Evolutionary conservation across 2,797 vertebrate genomes (phyloP), one percentile per base, ranked within the genome.

Genomic region (Eutrigla gurnardus): DNA sequence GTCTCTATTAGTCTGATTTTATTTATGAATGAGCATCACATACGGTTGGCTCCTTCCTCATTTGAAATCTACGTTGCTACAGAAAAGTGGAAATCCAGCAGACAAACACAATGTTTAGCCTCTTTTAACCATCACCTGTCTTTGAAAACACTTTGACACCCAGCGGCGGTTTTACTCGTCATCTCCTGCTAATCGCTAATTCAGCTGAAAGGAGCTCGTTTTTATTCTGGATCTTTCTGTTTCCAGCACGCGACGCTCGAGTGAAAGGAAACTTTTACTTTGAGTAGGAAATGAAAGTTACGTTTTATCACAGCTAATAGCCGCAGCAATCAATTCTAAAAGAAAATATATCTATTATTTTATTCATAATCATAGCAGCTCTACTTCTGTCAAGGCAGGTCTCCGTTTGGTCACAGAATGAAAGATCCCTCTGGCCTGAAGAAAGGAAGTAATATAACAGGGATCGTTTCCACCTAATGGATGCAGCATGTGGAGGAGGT

Each of bases 401-500:
- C 78, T 84, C 67, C 25, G 70, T 78, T 74, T 86, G 75, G 81
- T 82, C 79, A 84, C 81, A 78, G 86, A 91, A 85, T 80, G 80
- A 88, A 81, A 86, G 86, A 78, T 76, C 53, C 77, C 86, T 90
- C 74, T 69, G 81, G 83, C 81, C 65, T 72, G 74, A 85, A 81
- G 77, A 92, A 77, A 82, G 84, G 84, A 91, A 90, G 89, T 86
- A 66, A 90, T 91, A 86, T 84, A 91, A 89, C 83, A 72, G 35
- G 58, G 73, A 75, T 83, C 8, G 47, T 87, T 89, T 79, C 75
- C 65, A 64, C 73, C 25, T 88, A 92, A 94, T 88, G 73, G 78
- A 14, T 91, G 86, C 87, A 88, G 77, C 86, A 87, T 93, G 91
- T 86, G 87, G 81, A 84, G 63, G 77, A 82, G 69, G 80, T 75